phyloP scores from a whole-genome alignment of 2,113 vertebrate genomes.

The Ursus arctos region DNA sequence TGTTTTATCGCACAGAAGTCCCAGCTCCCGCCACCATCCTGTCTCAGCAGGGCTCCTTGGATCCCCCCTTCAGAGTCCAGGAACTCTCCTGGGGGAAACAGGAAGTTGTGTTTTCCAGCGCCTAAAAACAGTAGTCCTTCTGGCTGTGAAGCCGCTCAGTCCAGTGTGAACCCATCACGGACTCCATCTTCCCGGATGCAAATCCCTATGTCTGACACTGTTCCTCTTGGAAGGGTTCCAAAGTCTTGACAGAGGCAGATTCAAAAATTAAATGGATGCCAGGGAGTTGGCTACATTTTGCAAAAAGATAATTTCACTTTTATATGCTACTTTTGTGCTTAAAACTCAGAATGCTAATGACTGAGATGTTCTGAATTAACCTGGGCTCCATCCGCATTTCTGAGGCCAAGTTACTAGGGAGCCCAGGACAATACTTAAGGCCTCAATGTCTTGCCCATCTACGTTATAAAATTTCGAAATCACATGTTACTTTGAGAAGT shows the following conservation, averaged over 20 bases:
- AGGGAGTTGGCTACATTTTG: background rate
- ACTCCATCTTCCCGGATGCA: background rate
- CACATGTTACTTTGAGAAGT: background rate
- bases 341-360: background rate
- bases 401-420: background rate
- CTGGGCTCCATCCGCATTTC: background rate
- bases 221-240: background rate
- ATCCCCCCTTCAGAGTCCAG: slow-evolving; percentile 8
- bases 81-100: slow-evolving; percentile 53
- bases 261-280: background rate
- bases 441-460: background rate
- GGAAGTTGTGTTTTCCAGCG: slow-evolving; percentile 65
- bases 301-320: slow-evolving; percentile 23
- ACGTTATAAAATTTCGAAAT: slow-evolving; percentile 22
- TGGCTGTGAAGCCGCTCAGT: background rate
- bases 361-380: background rate
- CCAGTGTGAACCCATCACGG: background rate
- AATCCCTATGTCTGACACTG: background rate
- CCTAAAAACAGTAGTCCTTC: background rate
- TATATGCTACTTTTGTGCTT: background rate
- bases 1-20: slow-evolving; percentile 13
- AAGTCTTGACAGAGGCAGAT: background rate
- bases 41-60: slow-evolving; percentile 62
- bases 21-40: slow-evolving; percentile 54
- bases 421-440: background rate